Conservation (phyloP, 2,113 vertebrate genomes). For the Eurypyga helias region DNA sequence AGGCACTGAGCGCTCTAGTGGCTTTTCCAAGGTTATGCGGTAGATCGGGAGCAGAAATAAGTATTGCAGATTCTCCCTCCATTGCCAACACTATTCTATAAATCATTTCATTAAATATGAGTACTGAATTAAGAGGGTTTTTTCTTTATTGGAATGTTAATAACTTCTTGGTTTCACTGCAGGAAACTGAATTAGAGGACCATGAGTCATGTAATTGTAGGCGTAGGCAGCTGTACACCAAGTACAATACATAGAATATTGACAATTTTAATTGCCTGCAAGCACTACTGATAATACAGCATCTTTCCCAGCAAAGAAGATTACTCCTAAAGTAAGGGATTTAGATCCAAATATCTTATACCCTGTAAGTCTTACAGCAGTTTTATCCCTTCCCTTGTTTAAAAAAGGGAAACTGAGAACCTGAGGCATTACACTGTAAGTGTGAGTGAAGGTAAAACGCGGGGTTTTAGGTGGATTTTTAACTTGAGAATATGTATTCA, state of each 20-base stretch:
- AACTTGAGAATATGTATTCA: background rate
- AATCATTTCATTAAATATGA: background rate
- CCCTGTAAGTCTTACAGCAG: background rate
- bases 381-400: background rate
- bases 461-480: background rate
- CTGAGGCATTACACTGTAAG: fast-evolving
- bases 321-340: background rate
- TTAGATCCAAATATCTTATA: background rate
- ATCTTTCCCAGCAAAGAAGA: background rate
- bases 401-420: background rate
- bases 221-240: conserved; percentile 5
- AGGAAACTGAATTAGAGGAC: background rate
- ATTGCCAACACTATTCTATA: background rate
- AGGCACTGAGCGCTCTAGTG: background rate
- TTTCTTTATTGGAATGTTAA: background rate
- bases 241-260: conserved; percentile 4
- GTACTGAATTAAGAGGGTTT: background rate
- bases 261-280: background rate
- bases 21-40: background rate
- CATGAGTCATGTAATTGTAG: conserved; percentile 18
- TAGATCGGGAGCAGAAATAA: background rate
- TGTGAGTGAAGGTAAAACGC: background rate
- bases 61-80: background rate
- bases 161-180: background rate
- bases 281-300: background rate